A percentile compares a stretch with the other conserved stretches of the same genome.
These are phyloP conservation scores for Lutjanus campechanus DNA, from an alignment of 2,797 vertebrate species.

Conservation along the genomic window DNA sequence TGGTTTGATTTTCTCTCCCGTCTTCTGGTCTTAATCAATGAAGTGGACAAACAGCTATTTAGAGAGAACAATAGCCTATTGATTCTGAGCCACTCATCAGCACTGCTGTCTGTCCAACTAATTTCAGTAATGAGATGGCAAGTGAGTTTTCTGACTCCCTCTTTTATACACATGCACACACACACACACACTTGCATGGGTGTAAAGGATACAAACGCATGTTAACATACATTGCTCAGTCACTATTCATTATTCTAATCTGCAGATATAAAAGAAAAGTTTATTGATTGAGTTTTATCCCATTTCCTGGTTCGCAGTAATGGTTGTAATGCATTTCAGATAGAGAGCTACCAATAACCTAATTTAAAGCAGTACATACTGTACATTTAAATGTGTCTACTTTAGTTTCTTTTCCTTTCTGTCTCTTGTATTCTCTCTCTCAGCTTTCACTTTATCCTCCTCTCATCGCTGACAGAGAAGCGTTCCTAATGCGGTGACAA, in stretches of 20 bases:
- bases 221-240: conserved; percentile 33
- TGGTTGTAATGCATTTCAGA: conserved; percentile 28
- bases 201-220: conserved; percentile 34
- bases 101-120: conserved; percentile 75
- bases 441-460: conserved; percentile 54
- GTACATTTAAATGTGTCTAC: conserved; percentile 39
- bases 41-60: conserved; percentile 85
- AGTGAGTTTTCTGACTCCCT: conserved; percentile 66
- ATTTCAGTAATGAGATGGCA: conserved; percentile 77
- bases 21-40: conserved; percentile 81
- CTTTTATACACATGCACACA: conserved; percentile 5
- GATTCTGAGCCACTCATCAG: conserved; percentile 79
- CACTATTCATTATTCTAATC: conserved; percentile 44
- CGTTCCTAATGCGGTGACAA: conserved; percentile 79
- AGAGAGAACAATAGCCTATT: conserved; percentile 81
- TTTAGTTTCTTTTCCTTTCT: conserved; percentile 30
- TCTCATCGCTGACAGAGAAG: conserved; percentile 63
- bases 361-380: conserved; percentile 18
- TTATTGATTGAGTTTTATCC: conserved; percentile 49
- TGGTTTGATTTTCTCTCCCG: conserved; percentile 80
- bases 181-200: not conserved
- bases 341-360: conserved; percentile 25
- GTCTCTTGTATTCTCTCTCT: conserved; percentile 45
- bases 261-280: conserved; percentile 38
- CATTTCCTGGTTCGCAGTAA: conserved; percentile 34